phyloP scores from a whole-genome alignment of 2,888 invertebrate species.

The Eupithecia dodoneata region DNA sequence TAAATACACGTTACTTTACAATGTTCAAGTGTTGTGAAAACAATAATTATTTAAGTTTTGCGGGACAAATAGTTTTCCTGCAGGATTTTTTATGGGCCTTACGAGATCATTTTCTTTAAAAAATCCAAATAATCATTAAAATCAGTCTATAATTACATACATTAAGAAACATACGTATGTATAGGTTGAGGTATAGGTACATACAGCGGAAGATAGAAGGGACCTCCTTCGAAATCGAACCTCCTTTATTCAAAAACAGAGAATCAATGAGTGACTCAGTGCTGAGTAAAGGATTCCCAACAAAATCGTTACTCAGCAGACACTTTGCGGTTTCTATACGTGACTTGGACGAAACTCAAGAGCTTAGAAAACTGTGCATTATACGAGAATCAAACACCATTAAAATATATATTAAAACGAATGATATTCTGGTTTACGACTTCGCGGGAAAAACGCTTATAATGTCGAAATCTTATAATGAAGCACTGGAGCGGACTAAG shows the following conservation, averaged over 20 bases:
- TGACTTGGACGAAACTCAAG: conserved; percentile 30
- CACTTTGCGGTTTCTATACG: conserved; percentile 15
- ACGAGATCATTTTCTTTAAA: neutral
- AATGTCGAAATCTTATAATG: neutral
- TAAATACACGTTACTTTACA: neutral
- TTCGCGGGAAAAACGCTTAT: neutral
- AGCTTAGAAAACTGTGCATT: conserved; percentile 15
- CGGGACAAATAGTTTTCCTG: neutral
- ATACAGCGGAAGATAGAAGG: neutral
- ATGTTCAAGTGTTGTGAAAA: neutral
- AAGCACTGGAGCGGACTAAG: neutral
- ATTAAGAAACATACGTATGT: neutral
- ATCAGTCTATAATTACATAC: neutral
- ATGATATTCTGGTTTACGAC: conserved; percentile 3
- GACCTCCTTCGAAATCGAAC: neutral
- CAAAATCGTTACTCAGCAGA: conserved; percentile 10
- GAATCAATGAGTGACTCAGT: neutral
- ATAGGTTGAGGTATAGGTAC: too few species aligned
- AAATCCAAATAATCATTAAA: neutral
- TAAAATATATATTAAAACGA: conserved; percentile 8
- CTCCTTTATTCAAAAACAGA: neutral
- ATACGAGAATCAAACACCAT: conserved; percentile 11
- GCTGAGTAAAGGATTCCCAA: conserved; percentile 7
- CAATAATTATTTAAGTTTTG: neutral
- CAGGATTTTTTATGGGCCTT: too few species aligned